Evolutionary conservation across 1,140 invertebrate species (phyloP).

Genomic region (Zeugodacus cucurbitae): DNA sequence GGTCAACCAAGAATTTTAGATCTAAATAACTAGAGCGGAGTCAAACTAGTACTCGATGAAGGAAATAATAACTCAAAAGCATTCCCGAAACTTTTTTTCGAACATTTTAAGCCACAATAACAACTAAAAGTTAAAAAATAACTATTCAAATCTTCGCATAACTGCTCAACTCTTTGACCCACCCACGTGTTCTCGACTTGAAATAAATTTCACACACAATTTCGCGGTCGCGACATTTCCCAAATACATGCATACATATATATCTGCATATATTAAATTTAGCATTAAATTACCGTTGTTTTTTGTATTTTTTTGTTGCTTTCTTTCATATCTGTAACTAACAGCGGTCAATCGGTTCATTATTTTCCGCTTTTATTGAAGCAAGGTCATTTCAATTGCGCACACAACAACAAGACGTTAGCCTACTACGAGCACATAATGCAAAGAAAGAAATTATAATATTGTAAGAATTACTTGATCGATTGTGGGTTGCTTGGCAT

Average conservation of each 20-base stretch:
- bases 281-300: neutral
- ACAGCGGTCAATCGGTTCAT: neutral
- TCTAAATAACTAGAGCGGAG: no score
- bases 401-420: neutral
- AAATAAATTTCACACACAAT: neutral
- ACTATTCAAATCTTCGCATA: no score
- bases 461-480: neutral
- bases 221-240: neutral
- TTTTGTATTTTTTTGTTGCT: neutral
- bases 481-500: neutral
- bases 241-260: neutral
- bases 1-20: no score
- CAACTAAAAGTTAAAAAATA: no score
- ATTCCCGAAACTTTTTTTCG: no score
- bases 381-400: slow-evolving; percentile 32
- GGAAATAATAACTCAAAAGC: no score
- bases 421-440: neutral
- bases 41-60: no score
- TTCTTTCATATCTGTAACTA: neutral
- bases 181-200: neutral
- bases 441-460: neutral
- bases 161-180: neutral
- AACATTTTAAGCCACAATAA: no score
- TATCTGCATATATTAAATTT: neutral
- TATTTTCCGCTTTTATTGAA: neutral